Base-by-base conservation (phyloP, 2,797 vertebrate species). In the Buphagus erythrorhynchus region DNA sequence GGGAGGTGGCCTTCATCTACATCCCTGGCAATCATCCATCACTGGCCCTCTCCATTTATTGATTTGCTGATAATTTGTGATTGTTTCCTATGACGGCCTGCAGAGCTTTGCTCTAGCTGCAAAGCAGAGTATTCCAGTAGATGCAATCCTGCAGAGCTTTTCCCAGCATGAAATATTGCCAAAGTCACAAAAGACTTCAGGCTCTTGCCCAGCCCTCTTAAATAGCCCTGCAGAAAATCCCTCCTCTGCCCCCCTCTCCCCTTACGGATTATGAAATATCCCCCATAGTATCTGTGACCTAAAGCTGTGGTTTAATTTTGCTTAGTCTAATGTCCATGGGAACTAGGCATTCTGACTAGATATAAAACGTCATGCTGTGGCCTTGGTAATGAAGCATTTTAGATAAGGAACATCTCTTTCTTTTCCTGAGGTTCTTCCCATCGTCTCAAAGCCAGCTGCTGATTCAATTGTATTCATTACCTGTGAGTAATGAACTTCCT, bases 201-300 rank as follows among this genome's bases (percentile, higher is more conserved):
- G 55, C 14, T 66, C 22, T 76, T 5, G 2, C 54, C 38, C 28
- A 76, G 3, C 10, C 46, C 25, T 24, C 19, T 55, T 55, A 31
- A 67, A 35, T 3, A 61, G 10, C 4, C 29, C 22, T 15, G 5
- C 19, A 54, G 66, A 48, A 54, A 73, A 54, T 84, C 31, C 22
- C 11, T 61, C 14, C 35, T 51, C 52, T 66, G 21, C 11, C 40
- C 2, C 2, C 1, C 3, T 5, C 2, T 10, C 7, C 9, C 9
- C 2, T 8, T n/a, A 15, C 4, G 29, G 33, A 33, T 29, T 46
- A 26, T 18, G 11, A 29, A 26, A 29, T 66, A 13, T 12, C 10
- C 9, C 35, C 76, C 18, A 2, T 28, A 28, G 2, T 65, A 58
- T 28, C 24, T 38, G 26, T 71, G 79, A 65, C 38, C 9, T 21